Base-by-base conservation (phyloP, 2,113 vertebrate genomes). In the Geococcyx californianus region DNA sequence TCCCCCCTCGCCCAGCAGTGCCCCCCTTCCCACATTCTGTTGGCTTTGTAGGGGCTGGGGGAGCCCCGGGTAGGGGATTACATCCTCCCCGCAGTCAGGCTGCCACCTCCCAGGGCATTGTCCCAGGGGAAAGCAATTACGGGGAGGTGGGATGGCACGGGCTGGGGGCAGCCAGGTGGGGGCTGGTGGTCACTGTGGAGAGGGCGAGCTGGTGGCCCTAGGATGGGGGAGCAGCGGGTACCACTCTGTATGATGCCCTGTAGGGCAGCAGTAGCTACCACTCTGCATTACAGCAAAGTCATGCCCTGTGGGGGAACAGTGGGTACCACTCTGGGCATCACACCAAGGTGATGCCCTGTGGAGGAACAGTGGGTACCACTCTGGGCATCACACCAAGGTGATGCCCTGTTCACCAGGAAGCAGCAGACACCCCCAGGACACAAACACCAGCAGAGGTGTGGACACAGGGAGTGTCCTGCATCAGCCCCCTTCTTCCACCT, bases 21-120 rank as follows among this genome's bases (percentile, higher is more conserved):
- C 83, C 29, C 52, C 26, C 73, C 87, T 28, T 11, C 68, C 36
- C 1, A 14, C 40, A 62, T 83, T 77, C 38, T 56, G 45, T 64
- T 49, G 29, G 78, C 77, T 92, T 84, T 90, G 92, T 58, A 47
- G 87, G 54, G 82, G 82, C 54, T 40, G 79, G 84, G 87, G 42
- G 82, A 83, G 84, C 58, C 60, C 80, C 16, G 13, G 82, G 11
- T 4, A 31, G 51, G 74, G 94, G 94, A 90, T 95, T 92, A 89
- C 34, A 59, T 54, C 86, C 89, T 82, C 78, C 62, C 81, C 60
- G 13, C 51, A 6, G 70, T 9, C 82, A 16, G 29, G 42, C 80
- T 13, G 49, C 85, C 72, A 8, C 89, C 85, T 59, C 92, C 92
- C 81, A 4, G 69, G 66, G 52, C 28, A 75, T 94, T 93, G 90